Evolutionary conservation across 1,140 invertebrate genomes (phyloP), one percentile per base, ranked within the genome.

Genomic region (Caenorhabditis tropicalis): DNA sequence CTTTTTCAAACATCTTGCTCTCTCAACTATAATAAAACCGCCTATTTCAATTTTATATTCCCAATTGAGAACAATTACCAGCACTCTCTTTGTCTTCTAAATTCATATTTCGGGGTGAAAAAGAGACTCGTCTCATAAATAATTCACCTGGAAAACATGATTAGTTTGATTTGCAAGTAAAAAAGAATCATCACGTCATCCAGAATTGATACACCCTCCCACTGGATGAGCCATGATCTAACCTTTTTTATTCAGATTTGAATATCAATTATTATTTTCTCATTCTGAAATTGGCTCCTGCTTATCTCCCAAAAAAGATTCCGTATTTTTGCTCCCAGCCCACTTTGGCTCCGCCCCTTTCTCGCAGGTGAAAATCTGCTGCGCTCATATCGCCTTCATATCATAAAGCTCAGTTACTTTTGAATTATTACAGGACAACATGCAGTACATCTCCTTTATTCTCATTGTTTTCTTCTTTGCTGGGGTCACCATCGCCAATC

Each of bases 391-490:
- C 58, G 36, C 21, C 12, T 27, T 27, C 4, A 36, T 27, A 65
- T 65, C 58, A 65, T 31, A 15, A 1, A 31, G 29, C 31, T 65
- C 58, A 65, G 16, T 65, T 29, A 56, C 24, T 56, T 12, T 74
- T 15, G 24, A 12, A 21, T 24, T 46, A 5, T 15, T 27, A n/a
- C 65, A 74, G 65, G 65, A 74, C 33, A 9, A 74, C 65, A 74
- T 74, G 65, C 65, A 74, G 65, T 43, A 43, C 36, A 43, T 31
- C 36, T 36, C 36, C 33, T 21, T 10, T 43, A 74, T 74, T 24
- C 65, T 74, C 36, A 74, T 46, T 43, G 65, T 31, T 74, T 74
- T 74, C 65, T 74, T 74, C 36, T 74, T 74, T 24, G 65, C 65
- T 74, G 65, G 65, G 36, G 65, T 74, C 65, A 46, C 65, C 65